Evolutionary conservation across 2,888 invertebrate genomes (phyloP).

Genomic region (Latheticus oryzae): DNA sequence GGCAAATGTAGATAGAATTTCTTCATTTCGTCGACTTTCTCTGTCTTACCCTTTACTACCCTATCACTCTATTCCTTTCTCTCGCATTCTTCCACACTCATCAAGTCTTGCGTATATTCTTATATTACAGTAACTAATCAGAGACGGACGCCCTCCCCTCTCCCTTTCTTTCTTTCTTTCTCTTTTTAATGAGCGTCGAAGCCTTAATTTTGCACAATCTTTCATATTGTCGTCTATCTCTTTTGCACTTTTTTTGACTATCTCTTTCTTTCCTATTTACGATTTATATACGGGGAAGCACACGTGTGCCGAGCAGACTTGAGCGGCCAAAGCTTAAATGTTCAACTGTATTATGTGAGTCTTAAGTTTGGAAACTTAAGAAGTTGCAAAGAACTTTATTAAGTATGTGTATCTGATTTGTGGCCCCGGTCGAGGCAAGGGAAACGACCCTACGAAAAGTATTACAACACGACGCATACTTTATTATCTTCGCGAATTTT

Average conservation of each 20-base stretch:
- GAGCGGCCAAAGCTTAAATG: conserved; percentile 43
- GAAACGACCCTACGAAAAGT: conserved; percentile 14
- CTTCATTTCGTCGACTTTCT: conserved; percentile 70
- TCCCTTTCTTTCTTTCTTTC: conserved; percentile 55
- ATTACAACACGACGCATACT: conserved; percentile 25
- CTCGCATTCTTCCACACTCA: conserved; percentile 58
- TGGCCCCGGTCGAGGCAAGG: conserved; percentile 30
- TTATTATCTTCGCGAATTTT: too few species aligned
- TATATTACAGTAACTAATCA: conserved; percentile 63
- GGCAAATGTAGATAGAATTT: conserved; percentile 73
- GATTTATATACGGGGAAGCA: conserved; percentile 23
- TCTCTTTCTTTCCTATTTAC: conserved; percentile 22
- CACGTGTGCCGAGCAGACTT: conserved; percentile 39
- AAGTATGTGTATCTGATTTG: conserved; percentile 51
- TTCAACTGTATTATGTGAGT: conserved; percentile 44
- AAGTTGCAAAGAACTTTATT: conserved; percentile 49
- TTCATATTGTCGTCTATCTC: conserved; percentile 52
- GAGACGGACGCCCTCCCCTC: conserved; percentile 56
- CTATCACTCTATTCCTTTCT: conserved; percentile 52
- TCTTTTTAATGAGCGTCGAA: conserved; percentile 61
- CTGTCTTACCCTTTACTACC: conserved; percentile 54
- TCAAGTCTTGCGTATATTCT: conserved; percentile 63
- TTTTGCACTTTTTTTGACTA: conserved; percentile 12
- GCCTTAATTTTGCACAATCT: conserved; percentile 58
- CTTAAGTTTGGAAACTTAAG: conserved; percentile 45